These are phyloP conservation scores for Phymastichus coffea DNA, from an alignment of 1,140 invertebrate genomes.

Conservation along the genomic window DNA sequence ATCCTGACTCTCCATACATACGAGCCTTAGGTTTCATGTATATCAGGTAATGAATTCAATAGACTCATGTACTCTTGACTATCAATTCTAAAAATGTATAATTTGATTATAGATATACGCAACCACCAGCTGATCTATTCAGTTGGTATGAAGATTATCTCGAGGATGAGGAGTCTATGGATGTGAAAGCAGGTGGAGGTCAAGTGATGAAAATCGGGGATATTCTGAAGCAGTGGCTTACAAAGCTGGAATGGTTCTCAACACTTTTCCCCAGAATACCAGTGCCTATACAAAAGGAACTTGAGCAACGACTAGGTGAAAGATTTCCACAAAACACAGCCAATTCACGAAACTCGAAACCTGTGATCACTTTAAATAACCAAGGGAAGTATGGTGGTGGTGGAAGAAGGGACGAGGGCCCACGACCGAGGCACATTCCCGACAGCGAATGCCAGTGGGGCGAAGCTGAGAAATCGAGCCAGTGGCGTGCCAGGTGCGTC, in stretches of 20 bases:
- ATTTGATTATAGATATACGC: slow-evolving; percentile 79
- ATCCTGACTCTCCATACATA: slow-evolving; percentile 96
- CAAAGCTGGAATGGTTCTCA: slow-evolving; percentile 97
- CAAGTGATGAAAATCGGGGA: slow-evolving; percentile 93
- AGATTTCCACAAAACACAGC: slow-evolving; percentile 56
- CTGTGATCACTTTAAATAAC: slow-evolving; percentile 52
- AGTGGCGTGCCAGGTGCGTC: slow-evolving; percentile 58
- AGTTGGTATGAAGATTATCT: slow-evolving; percentile 97
- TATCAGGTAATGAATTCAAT: slow-evolving; percentile 69
- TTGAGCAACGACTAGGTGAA: slow-evolving; percentile 73
- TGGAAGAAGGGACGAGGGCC: slow-evolving; percentile 46
- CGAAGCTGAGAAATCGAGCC: slow-evolving; percentile 55
- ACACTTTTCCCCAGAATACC: slow-evolving; percentile 98
- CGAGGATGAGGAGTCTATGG: slow-evolving; percentile 94
- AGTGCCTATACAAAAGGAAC: slow-evolving; percentile 95
- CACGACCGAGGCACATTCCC: slow-evolving; percentile 51
- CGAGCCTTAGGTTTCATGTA: slow-evolving; percentile 96
- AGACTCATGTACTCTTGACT: slow-evolving; percentile 10
- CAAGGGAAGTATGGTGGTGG: slow-evolving; percentile 48
- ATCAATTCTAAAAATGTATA: neutral
- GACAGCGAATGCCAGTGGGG: slow-evolving; percentile 60
- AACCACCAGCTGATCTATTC: slow-evolving; percentile 92
- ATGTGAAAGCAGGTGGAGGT: slow-evolving; percentile 96
- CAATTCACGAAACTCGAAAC: slow-evolving; percentile 49
- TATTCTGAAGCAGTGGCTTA: slow-evolving; percentile 89